These are phyloP conservation scores for Uloborus diversus DNA, from an alignment of 1,140 invertebrate species.

Conservation along the genomic window DNA sequence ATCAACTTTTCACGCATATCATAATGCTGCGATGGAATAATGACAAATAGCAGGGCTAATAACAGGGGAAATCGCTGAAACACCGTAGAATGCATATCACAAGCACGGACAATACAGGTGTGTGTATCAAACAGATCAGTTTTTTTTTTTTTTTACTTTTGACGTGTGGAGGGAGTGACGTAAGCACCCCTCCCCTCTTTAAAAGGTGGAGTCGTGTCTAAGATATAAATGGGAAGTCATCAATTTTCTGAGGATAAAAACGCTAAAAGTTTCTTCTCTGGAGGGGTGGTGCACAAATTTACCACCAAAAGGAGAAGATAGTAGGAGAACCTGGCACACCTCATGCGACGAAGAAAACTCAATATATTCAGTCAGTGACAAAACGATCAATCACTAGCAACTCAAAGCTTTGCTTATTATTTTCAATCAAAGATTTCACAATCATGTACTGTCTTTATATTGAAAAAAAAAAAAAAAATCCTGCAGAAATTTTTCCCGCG, in stretches of 20 bases:
- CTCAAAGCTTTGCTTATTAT: too few species aligned
- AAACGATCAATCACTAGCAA: too few species aligned
- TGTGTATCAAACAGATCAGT: background rate
- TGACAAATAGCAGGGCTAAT: background rate
- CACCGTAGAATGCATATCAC: background rate
- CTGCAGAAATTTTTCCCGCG: too few species aligned
- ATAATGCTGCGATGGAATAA: background rate
- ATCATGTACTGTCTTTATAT: too few species aligned
- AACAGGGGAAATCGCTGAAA: background rate
- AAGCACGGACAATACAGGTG: background rate
- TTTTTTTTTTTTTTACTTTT: background rate
- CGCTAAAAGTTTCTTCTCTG: background rate
- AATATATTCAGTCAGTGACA: too few species aligned
- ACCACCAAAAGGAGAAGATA: too few species aligned
- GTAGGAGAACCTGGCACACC: too few species aligned
- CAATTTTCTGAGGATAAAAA: constrained; percentile 21
- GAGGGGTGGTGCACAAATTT: too few species aligned
- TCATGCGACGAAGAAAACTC: too few species aligned
- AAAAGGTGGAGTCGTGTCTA: constrained; percentile 18
- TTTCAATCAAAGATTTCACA: too few species aligned
- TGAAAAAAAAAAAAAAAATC: too few species aligned
- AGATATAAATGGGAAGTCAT: constrained; percentile 34
- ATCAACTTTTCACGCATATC: background rate
- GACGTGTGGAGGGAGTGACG: background rate
- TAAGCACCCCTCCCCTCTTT: background rate